These are phyloP conservation scores for Lanius collurio DNA, from an alignment of 2,113 vertebrate species.

Conservation along the genomic window DNA sequence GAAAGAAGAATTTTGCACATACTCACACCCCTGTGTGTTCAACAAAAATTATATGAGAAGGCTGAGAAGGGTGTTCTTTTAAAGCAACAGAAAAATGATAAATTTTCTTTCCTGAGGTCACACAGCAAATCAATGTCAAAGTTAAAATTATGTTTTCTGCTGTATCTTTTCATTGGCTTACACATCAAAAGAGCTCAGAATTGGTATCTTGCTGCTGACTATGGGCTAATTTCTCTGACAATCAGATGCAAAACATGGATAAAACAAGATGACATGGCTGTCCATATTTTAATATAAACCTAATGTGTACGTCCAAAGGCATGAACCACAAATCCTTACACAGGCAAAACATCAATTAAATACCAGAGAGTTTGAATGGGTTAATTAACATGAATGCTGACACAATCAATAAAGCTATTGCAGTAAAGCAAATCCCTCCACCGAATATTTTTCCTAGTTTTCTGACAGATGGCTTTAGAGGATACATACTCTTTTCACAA, in stretches of 20 bases:
- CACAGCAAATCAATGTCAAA: neutral
- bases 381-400: conserved; percentile 49
- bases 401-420: conserved; percentile 41
- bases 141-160: neutral
- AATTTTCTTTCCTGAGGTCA: neutral
- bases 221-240: neutral
- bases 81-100: neutral
- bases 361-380: neutral
- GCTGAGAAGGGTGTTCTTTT: neutral
- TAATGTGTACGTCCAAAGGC: neutral
- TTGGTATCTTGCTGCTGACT: neutral
- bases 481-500: neutral
- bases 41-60: neutral
- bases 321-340: conserved; percentile 3
- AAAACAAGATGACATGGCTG: neutral
- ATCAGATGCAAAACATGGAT: neutral
- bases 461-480: conserved; percentile 25
- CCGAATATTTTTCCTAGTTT: neutral
- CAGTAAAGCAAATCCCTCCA: neutral
- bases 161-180: neutral
- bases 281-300: neutral
- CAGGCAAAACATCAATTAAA: conserved; percentile 41
- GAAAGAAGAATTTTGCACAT: neutral
- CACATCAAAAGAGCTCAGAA: neutral
- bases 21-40: neutral